Evolutionary conservation across 2,797 vertebrate species (phyloP).

Genomic region (Oreochromis mossambicus): DNA sequence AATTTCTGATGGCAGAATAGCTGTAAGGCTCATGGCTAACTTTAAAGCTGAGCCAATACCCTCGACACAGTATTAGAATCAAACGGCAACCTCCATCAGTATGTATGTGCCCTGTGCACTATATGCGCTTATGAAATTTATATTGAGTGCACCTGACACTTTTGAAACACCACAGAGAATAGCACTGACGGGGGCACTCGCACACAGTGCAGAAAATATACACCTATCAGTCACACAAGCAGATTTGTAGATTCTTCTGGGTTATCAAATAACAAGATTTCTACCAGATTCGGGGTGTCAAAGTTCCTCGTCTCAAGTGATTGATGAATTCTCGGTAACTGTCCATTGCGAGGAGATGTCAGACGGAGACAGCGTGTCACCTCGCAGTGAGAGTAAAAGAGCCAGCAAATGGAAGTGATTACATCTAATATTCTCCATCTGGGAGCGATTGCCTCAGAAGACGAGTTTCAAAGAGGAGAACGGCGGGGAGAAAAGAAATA

Average conservation of each 20-base stretch:
- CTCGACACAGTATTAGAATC: slow-evolving; percentile 15
- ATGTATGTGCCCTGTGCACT: background rate
- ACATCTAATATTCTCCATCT: slow-evolving; percentile 80
- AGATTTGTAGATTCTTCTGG: slow-evolving; percentile 12
- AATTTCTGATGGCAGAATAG: background rate
- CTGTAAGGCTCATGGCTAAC: slow-evolving; percentile 10
- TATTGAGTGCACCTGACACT: slow-evolving; percentile 13
- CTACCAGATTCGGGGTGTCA: slow-evolving; percentile 51
- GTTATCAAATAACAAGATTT: slow-evolving; percentile 58
- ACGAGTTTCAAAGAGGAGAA: slow-evolving; percentile 72
- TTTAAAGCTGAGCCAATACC: slow-evolving; percentile 36
- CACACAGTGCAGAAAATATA: background rate
- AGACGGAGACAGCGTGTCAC: slow-evolving; percentile 63
- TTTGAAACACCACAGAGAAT: slow-evolving; percentile 8
- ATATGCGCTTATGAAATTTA: background rate
- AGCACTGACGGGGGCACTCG: background rate
- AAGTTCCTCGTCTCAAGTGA: slow-evolving; percentile 42
- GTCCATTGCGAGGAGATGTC: slow-evolving; percentile 66
- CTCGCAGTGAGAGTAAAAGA: slow-evolving; percentile 71
- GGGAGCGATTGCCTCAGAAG: slow-evolving; percentile 75
- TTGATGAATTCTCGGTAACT: slow-evolving; percentile 68
- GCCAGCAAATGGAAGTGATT: slow-evolving; percentile 75
- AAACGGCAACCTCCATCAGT: background rate
- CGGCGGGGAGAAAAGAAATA: slow-evolving; percentile 53
- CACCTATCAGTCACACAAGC: background rate